Conservation (phyloP, 1,140 invertebrate genomes). For the Drosophila obscura region DNA sequence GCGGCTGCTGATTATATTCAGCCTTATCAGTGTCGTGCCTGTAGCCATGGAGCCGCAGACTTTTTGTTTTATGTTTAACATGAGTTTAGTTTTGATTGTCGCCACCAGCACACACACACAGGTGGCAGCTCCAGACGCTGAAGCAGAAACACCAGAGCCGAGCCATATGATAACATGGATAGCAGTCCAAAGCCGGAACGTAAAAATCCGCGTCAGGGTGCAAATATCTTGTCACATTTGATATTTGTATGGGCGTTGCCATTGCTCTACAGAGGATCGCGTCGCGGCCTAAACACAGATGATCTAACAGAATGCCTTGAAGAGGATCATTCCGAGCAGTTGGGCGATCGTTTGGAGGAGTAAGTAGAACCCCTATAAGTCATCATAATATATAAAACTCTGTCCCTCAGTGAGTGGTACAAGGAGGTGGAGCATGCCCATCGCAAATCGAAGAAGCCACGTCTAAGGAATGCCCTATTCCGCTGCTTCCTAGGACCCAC, state of each 20-base stretch:
- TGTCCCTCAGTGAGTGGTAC: conserved; percentile 84
- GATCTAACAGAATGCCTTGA: conserved; percentile 80
- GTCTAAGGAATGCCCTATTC: conserved; percentile 82
- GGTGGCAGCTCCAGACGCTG: conserved; percentile 5
- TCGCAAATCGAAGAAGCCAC: conserved; percentile 79
- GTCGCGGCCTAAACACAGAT: conserved; percentile 70
- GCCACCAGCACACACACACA: conserved; percentile 3
- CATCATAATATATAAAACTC: not conserved
- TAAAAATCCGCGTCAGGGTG: conserved; percentile 74
- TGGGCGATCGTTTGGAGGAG: conserved; percentile 83
- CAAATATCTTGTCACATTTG: conserved; percentile 81
- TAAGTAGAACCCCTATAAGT: conserved; percentile 44
- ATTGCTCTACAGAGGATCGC: conserved; percentile 72
- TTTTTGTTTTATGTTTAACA: conserved; percentile 30
- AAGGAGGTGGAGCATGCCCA: conserved; percentile 84
- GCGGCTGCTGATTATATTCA: not conserved
- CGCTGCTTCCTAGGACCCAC: conserved; percentile 84
- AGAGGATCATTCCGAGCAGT: conserved; percentile 75
- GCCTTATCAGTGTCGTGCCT: too few relatives aligned
- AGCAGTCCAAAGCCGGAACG: conserved; percentile 74
- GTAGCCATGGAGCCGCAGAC: not conserved
- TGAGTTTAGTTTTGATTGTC: conserved; percentile 2
- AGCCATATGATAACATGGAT: conserved; percentile 69
- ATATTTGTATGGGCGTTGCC: conserved; percentile 83
- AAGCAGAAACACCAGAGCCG: not conserved